These are phyloP conservation scores for Oostethus manadensis DNA, from an alignment of 2,113 vertebrate genomes.

Conservation along the genomic window DNA sequence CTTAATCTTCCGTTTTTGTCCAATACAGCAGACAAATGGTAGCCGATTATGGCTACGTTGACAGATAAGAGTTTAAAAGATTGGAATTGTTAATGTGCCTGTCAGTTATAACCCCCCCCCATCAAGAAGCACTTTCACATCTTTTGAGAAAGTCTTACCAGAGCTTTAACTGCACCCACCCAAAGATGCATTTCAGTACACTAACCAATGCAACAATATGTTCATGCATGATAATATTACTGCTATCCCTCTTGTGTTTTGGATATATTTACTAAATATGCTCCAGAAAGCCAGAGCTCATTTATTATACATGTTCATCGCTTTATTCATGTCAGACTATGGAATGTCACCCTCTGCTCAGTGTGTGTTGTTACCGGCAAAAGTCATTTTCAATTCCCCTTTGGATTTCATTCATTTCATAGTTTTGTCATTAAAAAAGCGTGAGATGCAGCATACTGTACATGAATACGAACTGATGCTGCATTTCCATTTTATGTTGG, in stretches of 20 bases:
- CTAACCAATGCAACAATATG: too few species aligned
- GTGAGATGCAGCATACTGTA: background rate
- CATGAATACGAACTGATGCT: background rate
- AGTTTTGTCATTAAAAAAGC: slow-evolving; percentile 1
- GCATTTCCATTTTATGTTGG: background rate
- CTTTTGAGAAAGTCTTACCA: background rate
- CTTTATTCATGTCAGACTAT: slow-evolving; percentile 7
- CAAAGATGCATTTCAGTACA: too few species aligned
- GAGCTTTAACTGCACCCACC: background rate
- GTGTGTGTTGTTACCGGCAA: slow-evolving; percentile 1
- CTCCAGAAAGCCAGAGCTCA: too few species aligned
- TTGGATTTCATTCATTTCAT: slow-evolving; percentile 25
- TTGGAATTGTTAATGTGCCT: background rate
- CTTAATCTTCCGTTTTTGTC: background rate
- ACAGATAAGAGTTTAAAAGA: slow-evolving; percentile 19
- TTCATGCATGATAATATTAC: too few species aligned
- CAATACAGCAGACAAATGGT: background rate
- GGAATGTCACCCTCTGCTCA: background rate
- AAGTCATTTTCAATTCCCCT: slow-evolving; percentile 11
- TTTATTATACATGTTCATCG: too few species aligned
- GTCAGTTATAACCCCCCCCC: slow-evolving; percentile 8
- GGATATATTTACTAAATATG: too few species aligned
- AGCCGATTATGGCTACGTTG: slow-evolving; percentile 9
- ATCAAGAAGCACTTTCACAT: background rate
- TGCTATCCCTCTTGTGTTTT: too few species aligned